Percentiles rank a stretch among this genome's conserved stretches.
phyloP scores from a whole-genome alignment of 2,888 invertebrate genomes.

The Chymomyza amoena region DNA sequence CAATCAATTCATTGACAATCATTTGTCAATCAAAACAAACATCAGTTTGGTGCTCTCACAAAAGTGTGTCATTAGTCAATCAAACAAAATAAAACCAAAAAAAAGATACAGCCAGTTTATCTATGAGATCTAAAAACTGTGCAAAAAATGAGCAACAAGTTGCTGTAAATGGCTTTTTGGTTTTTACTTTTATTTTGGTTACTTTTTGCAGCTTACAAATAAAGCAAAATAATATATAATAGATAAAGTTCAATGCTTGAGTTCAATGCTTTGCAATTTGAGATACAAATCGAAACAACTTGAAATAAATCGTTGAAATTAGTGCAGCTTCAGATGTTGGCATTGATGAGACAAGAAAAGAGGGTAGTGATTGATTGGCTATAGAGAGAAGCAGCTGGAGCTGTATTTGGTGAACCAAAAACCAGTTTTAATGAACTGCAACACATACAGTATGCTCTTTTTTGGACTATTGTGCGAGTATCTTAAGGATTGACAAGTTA shows the following conservation, averaged over 20 bases:
- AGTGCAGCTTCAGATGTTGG: conserved; percentile 20
- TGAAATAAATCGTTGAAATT: conserved; percentile 31
- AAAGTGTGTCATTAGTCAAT: conserved; percentile 55
- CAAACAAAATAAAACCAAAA: conserved; percentile 9
- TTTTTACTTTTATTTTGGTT: conserved; percentile 3
- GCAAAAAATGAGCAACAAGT: conserved; percentile 52
- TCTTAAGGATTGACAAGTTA: not conserved
- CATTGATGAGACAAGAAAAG: conserved; percentile 9
- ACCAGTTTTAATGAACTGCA: not conserved
- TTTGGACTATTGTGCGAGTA: not conserved
- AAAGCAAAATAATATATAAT: not conserved
- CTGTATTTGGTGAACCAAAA: not conserved
- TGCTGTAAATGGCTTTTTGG: conserved; percentile 51
- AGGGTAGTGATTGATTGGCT: not conserved
- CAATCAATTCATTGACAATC: conserved; percentile 21
- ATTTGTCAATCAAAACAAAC: conserved; percentile 20
- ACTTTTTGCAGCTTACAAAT: conserved; percentile 8
- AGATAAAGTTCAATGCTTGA: conserved; percentile 49
- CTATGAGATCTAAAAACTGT: not conserved
- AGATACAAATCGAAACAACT: conserved; percentile 17
- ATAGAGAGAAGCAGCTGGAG: too few relatives aligned
- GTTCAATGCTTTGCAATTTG: conserved; percentile 50
- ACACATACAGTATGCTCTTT: not conserved
- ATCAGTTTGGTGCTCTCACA: conserved; percentile 25
- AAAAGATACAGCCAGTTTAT: conserved; percentile 6